phyloP scores from a whole-genome alignment of 2,113 vertebrate genomes.

The Eretmochelys imbricata region DNA sequence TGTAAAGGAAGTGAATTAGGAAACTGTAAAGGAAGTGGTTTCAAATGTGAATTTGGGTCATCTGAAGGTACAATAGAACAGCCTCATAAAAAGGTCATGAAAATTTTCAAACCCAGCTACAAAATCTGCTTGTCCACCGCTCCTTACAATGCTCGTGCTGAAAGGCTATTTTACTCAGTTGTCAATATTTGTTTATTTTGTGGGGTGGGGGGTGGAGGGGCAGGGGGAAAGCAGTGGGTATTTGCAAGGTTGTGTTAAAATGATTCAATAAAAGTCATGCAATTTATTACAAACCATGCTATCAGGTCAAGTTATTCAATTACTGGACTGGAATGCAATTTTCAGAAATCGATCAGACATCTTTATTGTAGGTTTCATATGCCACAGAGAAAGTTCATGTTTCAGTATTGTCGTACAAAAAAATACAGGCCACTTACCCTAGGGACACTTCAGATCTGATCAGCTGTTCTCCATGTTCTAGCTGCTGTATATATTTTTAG shows the following conservation, averaged over 20 bases:
- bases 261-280: background rate
- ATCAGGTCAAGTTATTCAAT: background rate
- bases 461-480: background rate
- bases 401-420: background rate
- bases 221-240: too few relatives aligned
- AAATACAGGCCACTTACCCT: background rate
- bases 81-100: background rate
- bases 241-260: background rate
- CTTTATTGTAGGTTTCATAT: accelerated
- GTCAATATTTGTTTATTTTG: background rate
- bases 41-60: background rate
- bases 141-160: background rate
- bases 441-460: background rate
- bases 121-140: background rate
- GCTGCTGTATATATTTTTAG: background rate
- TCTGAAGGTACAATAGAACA: background rate
- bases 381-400: background rate
- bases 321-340: background rate
- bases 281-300: background rate
- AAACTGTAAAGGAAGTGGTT: background rate
- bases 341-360: background rate
- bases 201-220: too few relatives aligned
- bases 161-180: background rate
- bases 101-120: background rate
- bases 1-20: background rate